Base-by-base conservation (phyloP, 2,888 invertebrate genomes). In the Xylota sylvarum region DNA sequence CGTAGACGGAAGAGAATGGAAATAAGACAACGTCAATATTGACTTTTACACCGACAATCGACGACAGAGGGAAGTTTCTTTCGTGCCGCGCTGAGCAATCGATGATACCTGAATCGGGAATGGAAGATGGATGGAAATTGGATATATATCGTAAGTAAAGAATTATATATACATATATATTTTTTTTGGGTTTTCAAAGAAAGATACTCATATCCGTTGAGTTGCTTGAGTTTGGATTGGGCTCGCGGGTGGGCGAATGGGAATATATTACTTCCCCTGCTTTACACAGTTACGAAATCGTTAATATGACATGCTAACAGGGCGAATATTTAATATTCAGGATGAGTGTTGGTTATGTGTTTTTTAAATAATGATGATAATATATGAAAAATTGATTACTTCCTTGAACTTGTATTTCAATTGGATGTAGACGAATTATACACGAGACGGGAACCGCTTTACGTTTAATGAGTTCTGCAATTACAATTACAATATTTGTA, bases 101-200 rank as follows among this genome's bases (percentile, higher is more conserved):
- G 73, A 94, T 94, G 89, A 95, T 97, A 89, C 94, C 95, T 2
- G 95, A 96, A 90, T 95, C 96, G 50, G 95, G 95, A 46, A 94
- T 96, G 88, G 96, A 97, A 92, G 96, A 97, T 90, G 95, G 94
- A 82, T 97, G 96, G 96, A 95, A 95, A 91, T 94, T 97, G 89
- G 95, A 96, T 93, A 96, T 97, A 89, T 95, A 96, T 91, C 97
- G 97, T 97, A 93, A 96, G 97, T 95, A 88, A 64, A 88, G 81
- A 73, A 81, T 67, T 43, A 69, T 52, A n/a, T n/a, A n/a, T n/a
- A n/a, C n/a, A n/a, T n/a, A n/a, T n/a, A n/a, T n/a, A 32, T 43
- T 10, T 40, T 37, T 69, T 23, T 46, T 32, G 32, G 12, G 7
- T 35, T 50, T n/a, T 32, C 12, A 12, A n/a, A 55, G 19, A 40